Evolutionary conservation across 2,888 invertebrate species (phyloP).

Genomic region (Microctonus brassicae): DNA sequence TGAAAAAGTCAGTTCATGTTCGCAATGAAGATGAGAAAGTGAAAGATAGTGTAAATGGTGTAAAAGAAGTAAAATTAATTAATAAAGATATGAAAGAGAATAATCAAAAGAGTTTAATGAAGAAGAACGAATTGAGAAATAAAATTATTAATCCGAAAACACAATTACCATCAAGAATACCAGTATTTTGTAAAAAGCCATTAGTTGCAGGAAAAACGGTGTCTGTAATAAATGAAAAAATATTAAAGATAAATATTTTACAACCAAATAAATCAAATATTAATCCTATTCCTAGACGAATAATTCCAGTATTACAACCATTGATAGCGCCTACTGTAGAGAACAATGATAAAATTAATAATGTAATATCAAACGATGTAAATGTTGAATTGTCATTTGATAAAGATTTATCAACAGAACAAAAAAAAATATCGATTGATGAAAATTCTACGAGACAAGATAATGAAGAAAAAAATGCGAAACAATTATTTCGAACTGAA

Average conservation of each 20-base stretch:
- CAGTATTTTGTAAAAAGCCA: constrained; percentile 50
- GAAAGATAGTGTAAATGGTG: not conserved
- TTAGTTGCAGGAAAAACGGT: constrained; percentile 46
- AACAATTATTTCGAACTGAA: constrained; percentile 12
- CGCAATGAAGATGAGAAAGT: not conserved
- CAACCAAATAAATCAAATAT: constrained; percentile 24
- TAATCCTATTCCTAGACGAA: constrained; percentile 5
- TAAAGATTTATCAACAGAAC: constrained; percentile 51
- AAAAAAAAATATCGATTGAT: constrained; percentile 53
- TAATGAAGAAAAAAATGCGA: constrained; percentile 46
- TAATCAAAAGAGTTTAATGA: constrained; percentile 5
- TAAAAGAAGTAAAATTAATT: not conserved
- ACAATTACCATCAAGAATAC: constrained; percentile 54
- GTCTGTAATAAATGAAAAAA: constrained; percentile 36
- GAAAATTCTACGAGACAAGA: constrained; percentile 46
- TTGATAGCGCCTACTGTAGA: constrained; percentile 28
- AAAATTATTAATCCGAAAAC: constrained; percentile 31
- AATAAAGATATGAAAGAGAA: not conserved
- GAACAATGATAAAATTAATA: constrained; percentile 31
- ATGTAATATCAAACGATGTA: constrained; percentile 32
- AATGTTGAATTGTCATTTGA: not conserved
- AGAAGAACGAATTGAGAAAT: not conserved
- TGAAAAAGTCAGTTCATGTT: not conserved
- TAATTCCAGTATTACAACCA: constrained; percentile 26
- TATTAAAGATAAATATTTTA: constrained; percentile 36